Base-by-base conservation (phyloP, 2,113 vertebrate species). In the Barbus barbus region DNA sequence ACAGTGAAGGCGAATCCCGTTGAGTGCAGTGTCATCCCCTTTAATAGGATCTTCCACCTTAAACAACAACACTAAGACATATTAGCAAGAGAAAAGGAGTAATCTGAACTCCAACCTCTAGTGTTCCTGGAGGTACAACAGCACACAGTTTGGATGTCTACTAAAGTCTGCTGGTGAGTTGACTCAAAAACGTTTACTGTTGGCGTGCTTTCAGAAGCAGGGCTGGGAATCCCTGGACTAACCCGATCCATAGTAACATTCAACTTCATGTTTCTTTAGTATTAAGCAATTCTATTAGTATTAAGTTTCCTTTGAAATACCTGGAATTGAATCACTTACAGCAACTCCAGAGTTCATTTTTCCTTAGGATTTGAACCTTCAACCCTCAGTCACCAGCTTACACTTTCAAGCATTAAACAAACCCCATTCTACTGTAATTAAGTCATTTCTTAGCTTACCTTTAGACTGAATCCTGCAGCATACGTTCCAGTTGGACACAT, bases 1-100 rank as follows among this genome's bases (percentile, higher is more conserved):
- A n/a, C 86, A 87, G 48, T 85, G 86, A 78, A 87, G 83, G 20
- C 86, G 83, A n/a, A 87, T 84, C 24, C 83, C 86, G 60, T 87
- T 87, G 14, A 87, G 51, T 20, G 86, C 86, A 3, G 83, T 87
- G 58, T 87, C 85, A 80, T 87, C 86, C 0, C 6, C 16, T 0
- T 1, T 9, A 9, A 53, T 1, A 53, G 51, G 51, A 53, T 7
- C 16, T 53, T 53, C 51, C 20, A 56, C 51, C 51, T 56, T 56
- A 22, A 56, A 44, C 9, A 3, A 12, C 51, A 51, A 18, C 4
- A 51, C 5, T 20, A 53, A 20, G 20, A 20, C 18, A 56, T 3
- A 53, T 2, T 53, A 8, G 20, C 20, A 53, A 53, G 51, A 56
- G 7, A 56, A 56, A 48, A 5, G 46, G 46, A 48, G 46, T 22